Evolutionary conservation across 2,113 vertebrate genomes (phyloP).

Genomic region (Turdus rufiventris): DNA sequence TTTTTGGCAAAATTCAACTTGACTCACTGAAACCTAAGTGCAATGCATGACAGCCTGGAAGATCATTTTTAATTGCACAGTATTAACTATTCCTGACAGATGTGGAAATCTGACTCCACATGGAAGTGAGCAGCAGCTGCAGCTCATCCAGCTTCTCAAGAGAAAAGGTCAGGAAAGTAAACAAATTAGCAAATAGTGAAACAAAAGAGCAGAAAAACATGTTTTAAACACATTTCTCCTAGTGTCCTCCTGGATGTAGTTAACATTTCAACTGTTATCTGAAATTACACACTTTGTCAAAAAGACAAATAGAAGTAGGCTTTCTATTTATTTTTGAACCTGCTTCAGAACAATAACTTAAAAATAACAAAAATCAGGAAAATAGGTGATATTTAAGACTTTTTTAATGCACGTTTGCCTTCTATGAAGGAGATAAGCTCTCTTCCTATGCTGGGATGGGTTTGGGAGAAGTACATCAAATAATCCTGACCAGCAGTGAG

Average conservation of each 20-base stretch:
- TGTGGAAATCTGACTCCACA: neutral
- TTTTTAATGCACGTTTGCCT: fast-evolving
- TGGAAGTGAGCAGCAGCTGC: neutral
- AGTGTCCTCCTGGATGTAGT: neutral
- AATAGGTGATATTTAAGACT: neutral
- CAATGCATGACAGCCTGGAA: neutral
- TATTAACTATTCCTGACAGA: neutral
- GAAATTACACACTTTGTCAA: neutral
- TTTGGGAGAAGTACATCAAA: neutral
- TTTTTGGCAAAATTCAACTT: neutral
- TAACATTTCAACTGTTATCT: neutral
- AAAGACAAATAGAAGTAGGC: neutral
- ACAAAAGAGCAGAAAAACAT: neutral
- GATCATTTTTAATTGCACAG: neutral
- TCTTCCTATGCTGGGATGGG: neutral
- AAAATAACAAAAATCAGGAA: neutral
- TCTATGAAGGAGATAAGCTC: neutral
- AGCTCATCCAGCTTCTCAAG: neutral
- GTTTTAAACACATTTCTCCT: neutral
- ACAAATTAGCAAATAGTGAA: neutral
- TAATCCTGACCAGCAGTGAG: neutral
- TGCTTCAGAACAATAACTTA: neutral
- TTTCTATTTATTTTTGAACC: neutral
- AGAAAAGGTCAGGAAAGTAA: neutral
- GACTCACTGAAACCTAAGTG: neutral